A percentile compares a stretch with the other conserved stretches of the same genome.
Conservation (phyloP, 2,888 invertebrate species). For the Agriopis marginaria region DNA sequence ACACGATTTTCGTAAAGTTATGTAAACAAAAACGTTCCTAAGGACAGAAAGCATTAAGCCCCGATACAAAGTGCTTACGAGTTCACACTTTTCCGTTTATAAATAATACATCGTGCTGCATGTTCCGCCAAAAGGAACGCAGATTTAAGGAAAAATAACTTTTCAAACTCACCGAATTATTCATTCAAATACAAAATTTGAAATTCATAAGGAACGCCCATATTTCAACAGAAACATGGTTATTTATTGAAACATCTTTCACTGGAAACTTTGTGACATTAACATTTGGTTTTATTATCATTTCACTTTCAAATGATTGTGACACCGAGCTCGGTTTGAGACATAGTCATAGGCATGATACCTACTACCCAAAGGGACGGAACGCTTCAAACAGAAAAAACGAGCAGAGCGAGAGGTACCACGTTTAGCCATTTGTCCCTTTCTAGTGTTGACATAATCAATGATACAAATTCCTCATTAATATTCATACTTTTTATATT, state of each 20-base stretch:
- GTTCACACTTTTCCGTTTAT: slow-evolving; percentile 50
- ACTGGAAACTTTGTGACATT: slow-evolving; percentile 21
- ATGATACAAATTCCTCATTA: too few relatives aligned
- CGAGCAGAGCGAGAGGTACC: too few relatives aligned
- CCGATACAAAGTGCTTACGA: slow-evolving; percentile 41
- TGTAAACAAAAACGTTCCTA: slow-evolving; percentile 24
- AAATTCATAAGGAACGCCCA: slow-evolving; percentile 64
- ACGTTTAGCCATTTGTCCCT: too few relatives aligned
- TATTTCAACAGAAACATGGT: slow-evolving; percentile 56
- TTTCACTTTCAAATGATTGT: slow-evolving; percentile 33
- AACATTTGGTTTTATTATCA: slow-evolving; percentile 13
- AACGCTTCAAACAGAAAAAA: too few relatives aligned
- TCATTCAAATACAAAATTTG: slow-evolving; percentile 67
- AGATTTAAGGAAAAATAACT: slow-evolving; percentile 63
- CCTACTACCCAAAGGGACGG: too few relatives aligned
- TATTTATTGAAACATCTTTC: slow-evolving; percentile 55
- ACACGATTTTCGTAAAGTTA: background rate
- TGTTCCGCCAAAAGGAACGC: slow-evolving; percentile 47
- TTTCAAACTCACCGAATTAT: slow-evolving; percentile 64
- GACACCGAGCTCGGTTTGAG: slow-evolving; percentile 11
- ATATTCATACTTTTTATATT: too few relatives aligned
- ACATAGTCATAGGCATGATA: too few relatives aligned
- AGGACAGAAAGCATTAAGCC: slow-evolving; percentile 40
- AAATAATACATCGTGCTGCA: slow-evolving; percentile 53
- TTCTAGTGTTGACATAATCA: too few relatives aligned